Evolutionary conservation across 2,888 invertebrate species (phyloP), one percentile per base, ranked within the genome.

Genomic region (Drosophila emarginata): DNA sequence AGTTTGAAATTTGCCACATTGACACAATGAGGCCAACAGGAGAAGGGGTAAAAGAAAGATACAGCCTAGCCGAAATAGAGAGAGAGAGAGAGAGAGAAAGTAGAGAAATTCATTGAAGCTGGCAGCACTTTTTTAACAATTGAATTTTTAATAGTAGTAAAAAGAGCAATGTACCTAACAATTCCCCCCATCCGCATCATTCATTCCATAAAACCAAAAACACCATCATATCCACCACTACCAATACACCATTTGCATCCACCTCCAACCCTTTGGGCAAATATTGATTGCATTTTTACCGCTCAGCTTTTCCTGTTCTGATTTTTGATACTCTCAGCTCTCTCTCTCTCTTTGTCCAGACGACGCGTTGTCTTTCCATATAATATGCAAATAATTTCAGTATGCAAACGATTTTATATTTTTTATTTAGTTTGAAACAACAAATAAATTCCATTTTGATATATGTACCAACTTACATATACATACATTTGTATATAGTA

Each of bases 21-120:
- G 81, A 87, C 81, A 81, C 81, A 81, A 83, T 87, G 78, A 73
- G 87, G 84, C 61, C 87, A 86, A 61, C 67, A 45, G 54, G 60
- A 70, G 61, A 21, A 21, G 45, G 18, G 7, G 45, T 21, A 45
- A 18, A 11, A 45, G 45, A 45, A 21, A 45, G 45, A 45, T 14
- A 45, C 12, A 45, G 21, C 45, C 45, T 12, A 45, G 45, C 45
- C 21, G 21, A 45, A 18, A 45, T 12, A 45, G 11, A 45, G 45
- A 45, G 50, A 52, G 64, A 58, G 62, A 66, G 61, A 21, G 51
- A 52, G 28, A 56, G 45, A 45, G 15, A 68, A 54, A 66, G 72
- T 26, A 63, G 64, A 60, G 59, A 50, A 50, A 54, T 28, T 36
- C 72, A 67, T 15, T 61, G 37, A 39, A 67, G 66, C 40, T 36